A percentile compares a stretch with the other conserved stretches of the same genome.
Conservation (phyloP, 2,797 vertebrate species). For the Moxostoma hubbsi region DNA sequence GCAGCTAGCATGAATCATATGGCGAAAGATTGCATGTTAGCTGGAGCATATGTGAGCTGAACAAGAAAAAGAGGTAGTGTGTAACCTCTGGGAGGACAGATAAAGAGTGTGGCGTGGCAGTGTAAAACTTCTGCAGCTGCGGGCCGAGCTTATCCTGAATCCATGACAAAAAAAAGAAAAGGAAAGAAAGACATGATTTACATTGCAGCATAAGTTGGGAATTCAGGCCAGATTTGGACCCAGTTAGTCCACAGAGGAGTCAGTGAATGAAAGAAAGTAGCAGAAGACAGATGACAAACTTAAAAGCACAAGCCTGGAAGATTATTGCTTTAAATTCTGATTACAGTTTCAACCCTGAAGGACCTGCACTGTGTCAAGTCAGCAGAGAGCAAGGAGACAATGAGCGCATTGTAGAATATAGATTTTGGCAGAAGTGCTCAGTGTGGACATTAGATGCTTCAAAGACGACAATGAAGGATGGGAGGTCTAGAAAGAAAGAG, state of each 20-base stretch:
- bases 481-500: neutral
- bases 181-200: slow-evolving; percentile 40
- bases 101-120: slow-evolving; percentile 51
- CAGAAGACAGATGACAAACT: slow-evolving; percentile 30
- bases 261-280: slow-evolving; percentile 37
- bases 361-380: slow-evolving; percentile 30
- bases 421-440: neutral
- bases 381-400: neutral
- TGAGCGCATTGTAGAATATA: neutral
- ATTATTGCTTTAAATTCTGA: slow-evolving; percentile 35
- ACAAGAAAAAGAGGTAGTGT: slow-evolving; percentile 33
- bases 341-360: slow-evolving; percentile 20
- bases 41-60: slow-evolving; percentile 10
- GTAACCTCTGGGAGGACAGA: slow-evolving; percentile 52
- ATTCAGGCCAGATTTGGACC: slow-evolving; percentile 14
- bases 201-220: slow-evolving; percentile 31
- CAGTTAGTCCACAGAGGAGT: slow-evolving; percentile 22
- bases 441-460: neutral
- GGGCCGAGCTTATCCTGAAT: slow-evolving; percentile 52
- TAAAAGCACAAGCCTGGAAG: slow-evolving; percentile 19
- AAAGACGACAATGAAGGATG: neutral
- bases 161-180: slow-evolving; percentile 33
- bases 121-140: slow-evolving; percentile 60
- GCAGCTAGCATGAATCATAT: slow-evolving; percentile 53
- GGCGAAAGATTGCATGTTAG: slow-evolving; percentile 36